Conservation (phyloP, 2,113 vertebrate genomes). For the Phrynosoma blainvillii region DNA sequence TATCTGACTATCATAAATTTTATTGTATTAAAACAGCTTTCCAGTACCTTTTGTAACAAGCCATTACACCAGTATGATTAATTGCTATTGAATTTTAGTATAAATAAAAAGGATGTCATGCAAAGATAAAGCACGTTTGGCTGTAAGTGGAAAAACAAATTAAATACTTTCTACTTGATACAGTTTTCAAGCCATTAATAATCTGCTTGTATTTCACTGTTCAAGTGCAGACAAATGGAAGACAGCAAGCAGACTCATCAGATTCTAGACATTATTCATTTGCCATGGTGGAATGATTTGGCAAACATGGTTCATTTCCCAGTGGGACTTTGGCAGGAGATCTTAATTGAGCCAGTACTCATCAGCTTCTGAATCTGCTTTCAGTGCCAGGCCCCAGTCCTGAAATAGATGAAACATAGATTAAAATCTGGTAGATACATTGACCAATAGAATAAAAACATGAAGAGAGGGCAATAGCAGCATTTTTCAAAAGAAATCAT, state of each 20-base stretch:
- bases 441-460: background rate
- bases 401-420: background rate
- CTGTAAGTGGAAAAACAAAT: slow-evolving; percentile 18
- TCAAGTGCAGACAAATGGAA: slow-evolving; percentile 22
- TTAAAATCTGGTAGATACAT: slow-evolving; percentile 1
- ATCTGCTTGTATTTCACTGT: slow-evolving; percentile 16
- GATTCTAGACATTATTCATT: slow-evolving; percentile 22
- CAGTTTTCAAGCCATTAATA: slow-evolving; percentile 31
- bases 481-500: background rate
- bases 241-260: slow-evolving; percentile 31
- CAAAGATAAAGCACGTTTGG: slow-evolving; percentile 27
- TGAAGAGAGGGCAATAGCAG: background rate
- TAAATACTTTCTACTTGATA: slow-evolving; percentile 30
- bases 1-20: background rate
- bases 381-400: background rate
- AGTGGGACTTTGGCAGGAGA: background rate
- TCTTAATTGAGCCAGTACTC: background rate
- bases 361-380: slow-evolving; percentile 9
- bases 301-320: slow-evolving; percentile 11
- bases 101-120: slow-evolving; percentile 26
- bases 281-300: slow-evolving; percentile 19
- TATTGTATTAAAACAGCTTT: slow-evolving; percentile 3
- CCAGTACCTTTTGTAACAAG: background rate
- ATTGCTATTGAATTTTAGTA: slow-evolving; percentile 22
- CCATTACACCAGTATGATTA: background rate